Evolutionary conservation across 2,888 invertebrate species (phyloP), one percentile per base, ranked within the genome.

Genomic region (Drosophila prolongata): DNA sequence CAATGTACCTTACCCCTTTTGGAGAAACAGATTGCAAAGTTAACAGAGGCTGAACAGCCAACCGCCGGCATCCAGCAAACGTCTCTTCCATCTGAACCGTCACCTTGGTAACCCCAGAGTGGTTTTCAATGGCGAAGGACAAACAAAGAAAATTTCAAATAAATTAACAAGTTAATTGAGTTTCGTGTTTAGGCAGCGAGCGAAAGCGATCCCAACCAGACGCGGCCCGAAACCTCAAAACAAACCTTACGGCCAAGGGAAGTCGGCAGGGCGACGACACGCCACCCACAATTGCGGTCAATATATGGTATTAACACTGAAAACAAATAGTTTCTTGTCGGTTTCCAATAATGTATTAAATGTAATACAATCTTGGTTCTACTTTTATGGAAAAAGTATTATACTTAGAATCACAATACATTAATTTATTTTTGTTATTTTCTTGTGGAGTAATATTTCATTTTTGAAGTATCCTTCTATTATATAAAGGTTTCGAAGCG

Each of bases 151-250:
- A 86, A 82, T 88, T 84, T 68, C 87, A 88, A 82, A 82, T 82
- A 82, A 88, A 83, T 83, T 83, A 88, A 88, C 89, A 83, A 88
- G 79, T 83, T 88, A 83, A 83, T 83, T 83, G 82, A 83, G 81
- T 88, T 83, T 83, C 68, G 73, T 86, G 84, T 70, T 70, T 71
- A 72, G 76, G 73, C 66, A 40, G 64, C 43, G 37, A 52, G 13
- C 30, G 69, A 68, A 64, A 65, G 43, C 37, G 52, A 64, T 50
- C 43, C 50, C 59, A 52, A 52, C 43, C 38, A 35, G 44, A 62
- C 9, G 57, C 38, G 55, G 9, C 38, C 40, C 9, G 9, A 59
- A 19, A 60, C 43, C 27, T 24, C 54, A 52, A 19, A 37, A 24
- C 11, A 42, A 42, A 42, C 37, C 52, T 37, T 38, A 64, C 54